phyloP scores from a whole-genome alignment of 2,113 vertebrate genomes.

The Guaruba guarouba region DNA sequence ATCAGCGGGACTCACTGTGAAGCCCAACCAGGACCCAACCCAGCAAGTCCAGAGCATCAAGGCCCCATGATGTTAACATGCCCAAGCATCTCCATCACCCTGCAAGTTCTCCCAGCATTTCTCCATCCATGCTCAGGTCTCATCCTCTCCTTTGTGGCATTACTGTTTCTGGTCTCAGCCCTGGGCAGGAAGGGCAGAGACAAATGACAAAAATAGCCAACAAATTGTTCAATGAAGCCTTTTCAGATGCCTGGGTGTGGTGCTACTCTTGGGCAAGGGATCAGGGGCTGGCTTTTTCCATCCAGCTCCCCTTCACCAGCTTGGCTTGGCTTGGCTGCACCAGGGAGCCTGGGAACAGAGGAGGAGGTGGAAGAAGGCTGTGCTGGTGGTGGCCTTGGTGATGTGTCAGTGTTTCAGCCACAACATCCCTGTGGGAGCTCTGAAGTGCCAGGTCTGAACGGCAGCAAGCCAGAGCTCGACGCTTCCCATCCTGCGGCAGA shows the following conservation, averaged over 20 bases:
- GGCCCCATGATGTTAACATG: fast-evolving
- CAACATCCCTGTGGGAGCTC: neutral
- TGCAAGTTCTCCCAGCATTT: neutral
- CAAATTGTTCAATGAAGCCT: neutral
- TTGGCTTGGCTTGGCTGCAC: neutral
- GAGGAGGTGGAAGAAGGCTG: neutral
- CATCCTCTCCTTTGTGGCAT: neutral
- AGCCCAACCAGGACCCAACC: neutral
- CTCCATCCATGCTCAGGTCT: neutral
- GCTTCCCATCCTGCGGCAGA: neutral
- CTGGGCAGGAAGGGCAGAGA: conserved; percentile 46
- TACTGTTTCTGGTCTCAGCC: conserved; percentile 10
- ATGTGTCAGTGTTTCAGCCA: conserved; percentile 6
- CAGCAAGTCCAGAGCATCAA: neutral
- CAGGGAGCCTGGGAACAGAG: neutral
- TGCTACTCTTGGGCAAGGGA: neutral
- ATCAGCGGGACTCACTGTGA: neutral
- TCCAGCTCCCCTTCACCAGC: neutral
- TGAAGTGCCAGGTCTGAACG: neutral
- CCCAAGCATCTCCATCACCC: neutral
- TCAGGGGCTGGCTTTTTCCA: conserved; percentile 32
- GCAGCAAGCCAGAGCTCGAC: neutral
- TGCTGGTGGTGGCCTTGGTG: neutral
- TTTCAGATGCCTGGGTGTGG: neutral
- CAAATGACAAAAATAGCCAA: conserved; percentile 29